These are phyloP conservation scores for Callosobruchus maculatus DNA, from an alignment of 2,888 invertebrate species.

Conservation along the genomic window DNA sequence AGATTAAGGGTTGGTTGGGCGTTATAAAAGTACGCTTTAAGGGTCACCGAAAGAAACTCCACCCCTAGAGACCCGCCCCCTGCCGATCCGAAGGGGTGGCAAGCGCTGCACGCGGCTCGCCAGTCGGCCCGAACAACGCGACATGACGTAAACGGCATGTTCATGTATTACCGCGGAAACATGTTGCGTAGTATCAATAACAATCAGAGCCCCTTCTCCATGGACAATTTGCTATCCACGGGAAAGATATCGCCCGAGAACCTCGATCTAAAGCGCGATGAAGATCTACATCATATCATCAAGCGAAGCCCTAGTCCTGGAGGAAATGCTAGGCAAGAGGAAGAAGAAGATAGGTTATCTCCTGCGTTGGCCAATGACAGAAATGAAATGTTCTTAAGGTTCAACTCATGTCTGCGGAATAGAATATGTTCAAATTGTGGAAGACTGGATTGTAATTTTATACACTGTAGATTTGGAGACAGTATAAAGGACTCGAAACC, in stretches of 20 bases:
- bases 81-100: neutral
- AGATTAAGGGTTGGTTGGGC: constrained; percentile 12
- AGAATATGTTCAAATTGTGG: constrained; percentile 56
- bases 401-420: constrained; percentile 43
- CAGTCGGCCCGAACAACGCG: constrained; percentile 9
- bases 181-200: constrained; percentile 46
- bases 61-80: constrained; percentile 37
- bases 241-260: constrained; percentile 44
- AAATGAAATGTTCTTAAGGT: constrained; percentile 40
- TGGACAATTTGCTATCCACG: constrained; percentile 45
- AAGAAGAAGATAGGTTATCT: constrained; percentile 36
- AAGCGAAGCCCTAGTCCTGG: constrained; percentile 25
- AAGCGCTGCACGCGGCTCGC: constrained; percentile 5
- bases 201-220: constrained; percentile 45
- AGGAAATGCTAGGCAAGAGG: constrained; percentile 24
- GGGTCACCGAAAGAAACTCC: constrained; percentile 34
- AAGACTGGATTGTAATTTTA: constrained; percentile 54
- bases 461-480: constrained; percentile 43
- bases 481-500: constrained; percentile 58
- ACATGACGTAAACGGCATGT: constrained; percentile 7
- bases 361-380: constrained; percentile 31
- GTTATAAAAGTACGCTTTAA: constrained; percentile 29
- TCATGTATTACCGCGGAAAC: constrained; percentile 40
- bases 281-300: constrained; percentile 23
- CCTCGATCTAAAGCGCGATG: constrained; percentile 8